Conservation (phyloP, 2,113 vertebrate genomes). For the rabbit (Oryctolagus cuniculus) region mOryCun1.1 NC_091443.1:105928001-105928500, state of each 20-base stretch:
- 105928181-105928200: too few species aligned
- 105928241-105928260: too few species aligned
- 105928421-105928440: too few species aligned
- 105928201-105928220: rapidly evolving
- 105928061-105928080: conserved; percentile 93
- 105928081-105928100: neutral
- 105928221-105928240: neutral
- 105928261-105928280: rapidly evolving
- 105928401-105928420: neutral
- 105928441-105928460: neutral
- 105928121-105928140: neutral
- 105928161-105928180: too few species aligned
- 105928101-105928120: rapidly evolving
- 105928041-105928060: conserved; percentile 98
- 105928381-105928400: rapidly evolving
- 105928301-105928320: neutral
- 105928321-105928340: rapidly evolving
- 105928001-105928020: conserved; percentile 95
- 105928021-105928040: conserved; percentile 97
- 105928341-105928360: too few species aligned
- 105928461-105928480: too few species aligned
- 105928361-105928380: rapidly evolving
- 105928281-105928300: neutral
- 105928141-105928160: neutral
- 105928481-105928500: neutral